These are phyloP conservation scores for Crambe crambe DNA, from an alignment of 37 sponge, comb jelly and placozoan species.

Conservation along the genomic window DNA sequence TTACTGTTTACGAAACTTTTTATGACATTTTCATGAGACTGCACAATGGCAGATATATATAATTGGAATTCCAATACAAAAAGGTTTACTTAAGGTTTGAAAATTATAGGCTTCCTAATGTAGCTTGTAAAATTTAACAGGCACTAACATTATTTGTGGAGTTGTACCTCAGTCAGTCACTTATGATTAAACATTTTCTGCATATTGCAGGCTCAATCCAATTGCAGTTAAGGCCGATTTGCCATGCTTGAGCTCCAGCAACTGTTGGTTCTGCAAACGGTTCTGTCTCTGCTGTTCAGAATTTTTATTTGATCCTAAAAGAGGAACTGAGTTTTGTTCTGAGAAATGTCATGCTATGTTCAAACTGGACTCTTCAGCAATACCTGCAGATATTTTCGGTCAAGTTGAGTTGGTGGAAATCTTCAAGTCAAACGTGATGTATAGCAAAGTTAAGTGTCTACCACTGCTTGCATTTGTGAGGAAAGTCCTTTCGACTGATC, in stretches of 20 bases:
- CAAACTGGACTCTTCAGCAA: not conserved
- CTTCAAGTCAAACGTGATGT: not conserved
- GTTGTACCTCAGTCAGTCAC: too few species aligned
- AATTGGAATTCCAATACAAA: too few species aligned
- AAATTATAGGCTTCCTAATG: too few species aligned
- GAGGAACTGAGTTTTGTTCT: not conserved
- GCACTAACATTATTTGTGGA: too few species aligned
- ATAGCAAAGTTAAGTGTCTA: too few species aligned
- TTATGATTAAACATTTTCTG: not conserved
- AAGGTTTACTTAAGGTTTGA: too few species aligned
- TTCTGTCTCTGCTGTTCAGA: not conserved
- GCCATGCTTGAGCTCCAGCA: not conserved
- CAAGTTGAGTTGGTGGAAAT: not conserved
- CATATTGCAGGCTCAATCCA: not conserved
- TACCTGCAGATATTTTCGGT: not conserved
- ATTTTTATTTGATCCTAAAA: not conserved
- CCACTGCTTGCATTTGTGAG: constrained; percentile 10
- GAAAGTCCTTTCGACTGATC: not conserved
- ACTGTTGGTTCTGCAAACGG: not conserved
- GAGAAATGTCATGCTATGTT: not conserved
- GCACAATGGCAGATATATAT: too few species aligned
- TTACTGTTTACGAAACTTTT: too few species aligned
- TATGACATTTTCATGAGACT: too few species aligned
- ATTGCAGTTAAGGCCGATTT: constrained; percentile 5
- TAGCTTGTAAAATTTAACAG: too few species aligned